Percentiles rank a stretch among this genome's conserved stretches.
phyloP scores from a whole-genome alignment of 2,797 vertebrate genomes.

The Schizopygopsis malacanthus region DNA sequence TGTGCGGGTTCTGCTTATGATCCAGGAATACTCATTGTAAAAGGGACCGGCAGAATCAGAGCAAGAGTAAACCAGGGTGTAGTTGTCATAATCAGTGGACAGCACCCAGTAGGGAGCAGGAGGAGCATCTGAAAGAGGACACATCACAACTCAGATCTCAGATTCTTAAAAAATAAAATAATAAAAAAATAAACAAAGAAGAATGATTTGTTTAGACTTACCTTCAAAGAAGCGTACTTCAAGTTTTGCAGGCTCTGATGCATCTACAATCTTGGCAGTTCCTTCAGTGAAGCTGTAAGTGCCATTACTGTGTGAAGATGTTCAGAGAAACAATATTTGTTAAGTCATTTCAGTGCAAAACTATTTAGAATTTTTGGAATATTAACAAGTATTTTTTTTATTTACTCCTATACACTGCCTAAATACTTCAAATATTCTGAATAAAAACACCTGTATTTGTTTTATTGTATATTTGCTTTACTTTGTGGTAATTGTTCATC shows the following conservation, averaged over 20 bases:
- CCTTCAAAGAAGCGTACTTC: constrained; percentile 80
- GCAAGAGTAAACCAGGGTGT: constrained; percentile 87
- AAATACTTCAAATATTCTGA: background rate
- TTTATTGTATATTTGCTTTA: background rate
- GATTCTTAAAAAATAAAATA: no score
- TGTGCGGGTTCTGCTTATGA: constrained; percentile 58
- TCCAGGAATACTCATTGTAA: constrained; percentile 73
- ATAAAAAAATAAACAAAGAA: background rate
- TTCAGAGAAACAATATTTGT: background rate
- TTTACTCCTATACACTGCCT: no score
- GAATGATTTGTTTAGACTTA: constrained; percentile 46
- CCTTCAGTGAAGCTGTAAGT: constrained; percentile 69
- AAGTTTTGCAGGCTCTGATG: constrained; percentile 83
- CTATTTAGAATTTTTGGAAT: no score
- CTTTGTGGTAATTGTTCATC: background rate
- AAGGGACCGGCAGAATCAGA: constrained; percentile 73
- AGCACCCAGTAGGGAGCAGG: constrained; percentile 84
- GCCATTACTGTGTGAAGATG: constrained; percentile 60
- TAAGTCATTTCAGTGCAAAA: background rate
- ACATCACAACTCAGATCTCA: background rate
- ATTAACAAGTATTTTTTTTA: no score
- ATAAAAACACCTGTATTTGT: background rate
- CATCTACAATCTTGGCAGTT: constrained; percentile 71
- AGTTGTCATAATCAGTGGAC: constrained; percentile 84
- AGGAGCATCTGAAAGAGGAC: constrained; percentile 74